These are phyloP conservation scores for Mercenaria mercenaria DNA, from an alignment of 1,140 invertebrate species.

Conservation along the genomic window DNA sequence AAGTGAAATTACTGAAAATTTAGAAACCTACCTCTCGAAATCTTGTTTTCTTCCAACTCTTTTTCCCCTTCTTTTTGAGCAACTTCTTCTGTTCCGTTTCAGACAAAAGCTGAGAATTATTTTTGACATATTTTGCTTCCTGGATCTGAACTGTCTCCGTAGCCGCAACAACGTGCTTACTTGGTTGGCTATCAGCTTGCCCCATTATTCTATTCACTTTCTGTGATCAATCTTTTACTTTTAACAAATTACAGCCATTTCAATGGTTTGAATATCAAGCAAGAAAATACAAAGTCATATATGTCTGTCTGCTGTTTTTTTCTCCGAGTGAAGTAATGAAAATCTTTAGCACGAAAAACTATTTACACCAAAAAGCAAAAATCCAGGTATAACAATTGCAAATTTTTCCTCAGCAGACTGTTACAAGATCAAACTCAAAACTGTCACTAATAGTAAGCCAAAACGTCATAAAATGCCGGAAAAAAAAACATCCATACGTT, in stretches of 20 bases:
- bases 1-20: too few relatives aligned
- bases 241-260: too few relatives aligned
- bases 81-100: slow-evolving; percentile 50
- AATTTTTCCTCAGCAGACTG: too few relatives aligned
- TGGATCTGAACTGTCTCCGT: slow-evolving; percentile 36
- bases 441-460: neutral
- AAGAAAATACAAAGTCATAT: too few relatives aligned
- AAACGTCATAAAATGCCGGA: neutral
- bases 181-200: slow-evolving; percentile 29
- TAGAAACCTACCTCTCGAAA: slow-evolving; percentile 40
- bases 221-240: neutral
- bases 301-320: too few relatives aligned
- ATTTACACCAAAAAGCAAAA: too few relatives aligned
- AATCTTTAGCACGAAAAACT: too few relatives aligned
- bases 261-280: too few relatives aligned
- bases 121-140: slow-evolving; percentile 30
- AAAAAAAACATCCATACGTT: too few relatives aligned
- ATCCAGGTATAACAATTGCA: too few relatives aligned
- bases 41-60: slow-evolving; percentile 47
- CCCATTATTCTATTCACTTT: neutral
- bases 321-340: too few relatives aligned
- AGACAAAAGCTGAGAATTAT: neutral
- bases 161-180: slow-evolving; percentile 36
- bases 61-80: slow-evolving; percentile 48
- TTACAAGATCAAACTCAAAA: neutral